Conservation (phyloP, 2,797 vertebrate species). For the Apodemus agrarius region DNA sequence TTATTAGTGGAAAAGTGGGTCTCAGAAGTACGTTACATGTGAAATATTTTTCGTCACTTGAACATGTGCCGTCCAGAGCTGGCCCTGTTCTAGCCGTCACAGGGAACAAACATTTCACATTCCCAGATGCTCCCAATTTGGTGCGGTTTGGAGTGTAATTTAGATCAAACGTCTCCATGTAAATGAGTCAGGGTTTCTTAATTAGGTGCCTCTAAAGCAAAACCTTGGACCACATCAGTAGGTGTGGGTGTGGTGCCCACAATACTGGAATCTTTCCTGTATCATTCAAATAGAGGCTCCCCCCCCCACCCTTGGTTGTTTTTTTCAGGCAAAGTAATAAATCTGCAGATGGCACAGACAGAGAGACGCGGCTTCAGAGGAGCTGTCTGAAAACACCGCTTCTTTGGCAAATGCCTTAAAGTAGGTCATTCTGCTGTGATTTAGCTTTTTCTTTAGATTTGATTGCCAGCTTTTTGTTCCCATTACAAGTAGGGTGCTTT, state of each 20-base stretch:
- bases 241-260: slow-evolving; percentile 94
- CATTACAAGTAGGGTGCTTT: slow-evolving; percentile 92
- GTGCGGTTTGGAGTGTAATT: slow-evolving; percentile 99
- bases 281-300: slow-evolving; percentile 84
- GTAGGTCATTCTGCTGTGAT: slow-evolving; percentile 97
- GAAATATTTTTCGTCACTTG: slow-evolving; percentile 96
- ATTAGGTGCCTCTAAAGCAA: slow-evolving; percentile 96
- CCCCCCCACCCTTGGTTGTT: slow-evolving; percentile 74
- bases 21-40: slow-evolving; percentile 94
- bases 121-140: slow-evolving; percentile 99
- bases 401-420: slow-evolving; percentile 94
- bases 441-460: slow-evolving; percentile 95
- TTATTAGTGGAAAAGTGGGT: slow-evolving; percentile 92
- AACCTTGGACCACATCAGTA: slow-evolving; percentile 95
- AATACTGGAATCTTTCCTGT: slow-evolving; percentile 90
- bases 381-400: slow-evolving; percentile 92
- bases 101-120: slow-evolving; percentile 94
- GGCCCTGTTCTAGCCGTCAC: slow-evolving; percentile 90
- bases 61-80: slow-evolving; percentile 97
- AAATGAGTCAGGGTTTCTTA: slow-evolving; percentile 99
- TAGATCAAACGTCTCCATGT: slow-evolving; percentile 99
- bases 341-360: slow-evolving; percentile 92
- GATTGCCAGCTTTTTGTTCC: slow-evolving; percentile 93
- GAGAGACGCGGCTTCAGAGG: slow-evolving; percentile 90
- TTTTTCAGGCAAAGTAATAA: slow-evolving; percentile 88